Base-by-base conservation (phyloP, 2,797 vertebrate genomes). In the Pagetopsis macropterus region DNA sequence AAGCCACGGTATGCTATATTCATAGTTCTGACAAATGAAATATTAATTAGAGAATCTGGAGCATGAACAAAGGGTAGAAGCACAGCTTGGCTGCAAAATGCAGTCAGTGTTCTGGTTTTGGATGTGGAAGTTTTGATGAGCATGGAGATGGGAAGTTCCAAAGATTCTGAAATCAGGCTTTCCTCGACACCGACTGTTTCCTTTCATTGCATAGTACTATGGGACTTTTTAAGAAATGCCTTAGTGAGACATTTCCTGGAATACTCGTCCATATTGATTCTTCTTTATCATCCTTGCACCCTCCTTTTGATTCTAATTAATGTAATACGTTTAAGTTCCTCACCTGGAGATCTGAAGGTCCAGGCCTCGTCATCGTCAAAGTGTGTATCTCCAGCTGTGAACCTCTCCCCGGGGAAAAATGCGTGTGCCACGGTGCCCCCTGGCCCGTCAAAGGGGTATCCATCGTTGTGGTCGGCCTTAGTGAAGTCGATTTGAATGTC, bases 401-500 rank as follows among this genome's bases (percentile, higher is more conserved):
- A 95, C 64, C 94, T 94, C 70, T 98, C 96, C 0, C 98, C 97
- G 0, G 98, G 98, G 79, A 98, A 96, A 87, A 99, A 99, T 1
- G 98, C 98, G 0, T 99, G 98, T 0, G 98, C 98, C 81, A 99
- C 96, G 0, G 97, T 96, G 14, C 98, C 98, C 0, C 98, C 98
- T 0, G 98, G 97, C 4, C 98, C 98, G 0, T 99, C 98, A 1
- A 99, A 98, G 23, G 97, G 97, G 80, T 97, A 99, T 15, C 94
- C 94, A 0, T 99, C 97, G 0, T 96, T 87, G 89, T 99, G 97
- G 60, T 98, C 95, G 0, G 96, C 95, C 77, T 94, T 96, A 77
- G 96, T 96, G 92, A 99, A 99, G 92, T 99, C 98, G 5, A 99
- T 97, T 84, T 99, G 97, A 90, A 99, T 99, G 89, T 99, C 98